phyloP scores from a whole-genome alignment of 2,888 invertebrate genomes.

The Pachliopta kotzebuea region DNA sequence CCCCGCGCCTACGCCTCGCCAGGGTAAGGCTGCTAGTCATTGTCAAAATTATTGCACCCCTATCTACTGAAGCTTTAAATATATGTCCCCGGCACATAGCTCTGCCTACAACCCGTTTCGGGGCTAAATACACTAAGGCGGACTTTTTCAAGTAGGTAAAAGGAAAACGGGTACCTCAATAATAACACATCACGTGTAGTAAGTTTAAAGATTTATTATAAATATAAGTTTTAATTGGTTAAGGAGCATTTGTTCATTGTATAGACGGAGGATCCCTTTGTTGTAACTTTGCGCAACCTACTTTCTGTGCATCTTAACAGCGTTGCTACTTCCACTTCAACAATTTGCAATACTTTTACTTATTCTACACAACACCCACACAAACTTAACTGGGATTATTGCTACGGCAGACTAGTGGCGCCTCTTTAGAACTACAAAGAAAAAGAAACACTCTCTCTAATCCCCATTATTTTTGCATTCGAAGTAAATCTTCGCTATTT shows the following conservation, averaged over 20 bases:
- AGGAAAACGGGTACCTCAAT: slow-evolving; percentile 5
- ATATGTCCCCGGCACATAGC: slow-evolving; percentile 77
- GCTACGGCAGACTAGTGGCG: slow-evolving; percentile 69
- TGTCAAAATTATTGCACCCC: slow-evolving; percentile 81
- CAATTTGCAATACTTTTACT: slow-evolving; percentile 58
- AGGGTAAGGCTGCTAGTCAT: slow-evolving; percentile 80
- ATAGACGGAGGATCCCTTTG: slow-evolving; percentile 45
- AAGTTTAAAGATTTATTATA: slow-evolving; percentile 13
- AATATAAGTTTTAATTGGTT: slow-evolving; percentile 36
- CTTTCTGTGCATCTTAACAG: slow-evolving; percentile 52
- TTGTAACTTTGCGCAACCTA: slow-evolving; percentile 62
- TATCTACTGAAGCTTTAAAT: slow-evolving; percentile 80
- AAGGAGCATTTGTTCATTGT: slow-evolving; percentile 39
- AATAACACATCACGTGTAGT: not conserved
- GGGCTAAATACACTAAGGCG: slow-evolving; percentile 43
- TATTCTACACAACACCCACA: slow-evolving; percentile 48
- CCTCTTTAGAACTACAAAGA: slow-evolving; percentile 56
- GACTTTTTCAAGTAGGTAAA: slow-evolving; percentile 48
- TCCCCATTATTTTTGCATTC: slow-evolving; percentile 74
- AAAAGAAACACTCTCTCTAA: slow-evolving; percentile 56
- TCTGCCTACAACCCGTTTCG: slow-evolving; percentile 70
- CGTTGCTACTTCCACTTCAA: slow-evolving; percentile 67
- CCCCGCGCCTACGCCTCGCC: slow-evolving; percentile 75
- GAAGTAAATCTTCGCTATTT: slow-evolving; percentile 78
- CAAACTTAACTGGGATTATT: slow-evolving; percentile 53